Conservation (phyloP, 2,113 vertebrate species). For the Halcyon malimbica region DNA sequence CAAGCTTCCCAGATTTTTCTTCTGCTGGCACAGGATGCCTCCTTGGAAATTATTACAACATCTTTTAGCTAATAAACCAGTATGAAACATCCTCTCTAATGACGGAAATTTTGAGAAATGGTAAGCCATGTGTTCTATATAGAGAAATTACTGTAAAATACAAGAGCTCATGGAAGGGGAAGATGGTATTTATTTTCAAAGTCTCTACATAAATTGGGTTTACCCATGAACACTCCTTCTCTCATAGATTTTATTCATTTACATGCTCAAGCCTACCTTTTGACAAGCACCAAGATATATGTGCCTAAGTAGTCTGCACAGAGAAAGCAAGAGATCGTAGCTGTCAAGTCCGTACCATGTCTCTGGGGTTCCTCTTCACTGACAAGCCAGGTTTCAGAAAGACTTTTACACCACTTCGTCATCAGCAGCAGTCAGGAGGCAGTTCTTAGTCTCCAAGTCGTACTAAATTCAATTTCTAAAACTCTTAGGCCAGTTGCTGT, state of each 20-base stretch:
- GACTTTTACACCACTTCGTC: background rate
- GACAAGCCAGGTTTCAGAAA: background rate
- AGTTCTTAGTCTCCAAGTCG: background rate
- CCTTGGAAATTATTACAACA: background rate
- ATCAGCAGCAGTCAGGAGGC: background rate
- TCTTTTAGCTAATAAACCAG: background rate
- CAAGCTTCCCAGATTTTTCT: background rate
- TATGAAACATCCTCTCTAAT: background rate
- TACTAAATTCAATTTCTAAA: background rate
- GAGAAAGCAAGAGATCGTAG: background rate
- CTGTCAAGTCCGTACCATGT: rapidly evolving
- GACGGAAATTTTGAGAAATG: background rate
- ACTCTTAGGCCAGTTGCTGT: background rate
- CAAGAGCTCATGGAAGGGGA: background rate
- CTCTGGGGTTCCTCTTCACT: background rate
- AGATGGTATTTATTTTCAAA: background rate
- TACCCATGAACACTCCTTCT: background rate
- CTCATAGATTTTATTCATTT: background rate
- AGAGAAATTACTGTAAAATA: background rate
- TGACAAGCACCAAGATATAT: background rate
- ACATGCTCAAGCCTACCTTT: background rate
- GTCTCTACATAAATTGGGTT: background rate
- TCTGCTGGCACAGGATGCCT: background rate
- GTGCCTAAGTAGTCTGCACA: background rate
- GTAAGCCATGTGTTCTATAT: background rate